Conservation (phyloP, 2,888 invertebrate species). For the Argyra leucocephala region DNA sequence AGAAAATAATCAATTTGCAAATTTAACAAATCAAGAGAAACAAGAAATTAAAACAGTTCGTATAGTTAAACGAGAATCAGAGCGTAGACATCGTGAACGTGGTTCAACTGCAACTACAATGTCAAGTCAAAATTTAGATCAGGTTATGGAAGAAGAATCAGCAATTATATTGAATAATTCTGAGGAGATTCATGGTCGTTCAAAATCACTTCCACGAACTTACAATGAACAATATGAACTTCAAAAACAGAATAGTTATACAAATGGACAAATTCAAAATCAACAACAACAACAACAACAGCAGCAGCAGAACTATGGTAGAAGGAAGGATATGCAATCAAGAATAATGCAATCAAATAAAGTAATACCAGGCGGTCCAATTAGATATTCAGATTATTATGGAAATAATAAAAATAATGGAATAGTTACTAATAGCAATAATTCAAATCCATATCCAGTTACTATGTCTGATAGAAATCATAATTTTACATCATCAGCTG, state of each 20-base stretch:
- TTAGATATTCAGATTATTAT: conserved; percentile 29
- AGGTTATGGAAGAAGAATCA: conserved; percentile 38
- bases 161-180: conserved; percentile 16
- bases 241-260: conserved; percentile 20
- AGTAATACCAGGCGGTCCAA: conserved; percentile 1
- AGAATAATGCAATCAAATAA: conserved; percentile 19
- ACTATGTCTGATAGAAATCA: conserved; percentile 37
- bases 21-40: conserved; percentile 66
- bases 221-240: conserved; percentile 25
- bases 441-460: conserved; percentile 24
- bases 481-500: conserved; percentile 28
- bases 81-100: conserved; percentile 71
- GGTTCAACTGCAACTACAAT: conserved; percentile 37
- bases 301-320: neutral
- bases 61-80: conserved; percentile 85
- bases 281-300: no score
- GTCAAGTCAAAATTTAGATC: conserved; percentile 41
- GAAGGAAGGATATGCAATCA: neutral
- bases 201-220: conserved; percentile 49
- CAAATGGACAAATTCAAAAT: neutral
- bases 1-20: conserved; percentile 43
- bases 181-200: conserved; percentile 38
- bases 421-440: neutral
- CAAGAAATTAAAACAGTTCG: conserved; percentile 87
- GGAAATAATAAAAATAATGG: conserved; percentile 16